Base-by-base conservation (phyloP, 2,888 invertebrate genomes). In the Acanthacorydalis orientalis region DNA sequence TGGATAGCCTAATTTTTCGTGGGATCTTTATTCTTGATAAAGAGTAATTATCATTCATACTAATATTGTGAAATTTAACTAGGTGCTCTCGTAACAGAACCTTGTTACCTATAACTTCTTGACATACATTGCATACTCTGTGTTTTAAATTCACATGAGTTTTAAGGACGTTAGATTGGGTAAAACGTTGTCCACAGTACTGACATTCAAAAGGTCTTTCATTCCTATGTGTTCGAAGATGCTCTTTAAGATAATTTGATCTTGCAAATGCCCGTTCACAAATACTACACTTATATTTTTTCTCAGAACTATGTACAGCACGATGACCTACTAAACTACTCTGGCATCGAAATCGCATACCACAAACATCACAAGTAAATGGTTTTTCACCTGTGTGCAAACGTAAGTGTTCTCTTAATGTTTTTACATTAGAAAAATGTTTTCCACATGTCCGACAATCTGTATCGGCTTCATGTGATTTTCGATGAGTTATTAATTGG, bases 161-260 rank as follows among this genome's bases (percentile, higher is more conserved):
- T 6, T 52, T 51, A 51, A 59, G 54, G 33, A 59, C 58, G 44
- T 57, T 56, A n/a, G 55, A 53, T 48, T 61, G 60, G 37, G 58
- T 54, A 49, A 60, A 61, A 7, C 53, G 52, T n/a, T 48, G 46
- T 15, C 39, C 35, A 47, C 56, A 55, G 47, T 49, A 49, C 38
- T 53, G 40, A 47, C 56, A 57, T 4, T 43, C 35, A 41, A 49
- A 53, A n/a, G 53, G 54, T 15, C 50, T 50, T 23, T 53, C 49
- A 38, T 54, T 51, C 8, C 47, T 43, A 47, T 56, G 54, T 3
- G 51, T 53, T 31, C 52, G 49, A 44, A 56, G 50, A 50, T 61
- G 60, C 46, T 55, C 56, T 10, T 54, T 52, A 52, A 58, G 55
- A 48, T 59, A 59, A 38, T 56, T 57, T 8, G 56, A 55, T 34